Base-by-base conservation (phyloP, 1,140 invertebrate genomes). In the Teleopsis dalmanni region DNA sequence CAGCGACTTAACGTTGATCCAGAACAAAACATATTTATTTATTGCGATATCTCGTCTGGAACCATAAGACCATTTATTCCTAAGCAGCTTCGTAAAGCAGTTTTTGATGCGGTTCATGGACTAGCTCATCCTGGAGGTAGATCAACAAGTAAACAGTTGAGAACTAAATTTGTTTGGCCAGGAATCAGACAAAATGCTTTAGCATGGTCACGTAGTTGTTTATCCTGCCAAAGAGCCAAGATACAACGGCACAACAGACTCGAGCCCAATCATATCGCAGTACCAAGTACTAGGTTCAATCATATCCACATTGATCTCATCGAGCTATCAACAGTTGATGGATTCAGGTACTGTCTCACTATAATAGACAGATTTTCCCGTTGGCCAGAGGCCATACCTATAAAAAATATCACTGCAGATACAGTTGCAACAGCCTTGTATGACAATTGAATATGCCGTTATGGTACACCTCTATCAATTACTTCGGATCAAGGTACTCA, bases 221-320 rank as follows among this genome's bases (percentile, higher is more conserved):
- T 60, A 4, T 13, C 46, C 4, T 67, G 64, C 38, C 62, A 72
- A 53, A 38, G 44, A 35, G 8, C 52, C 6, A 71, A 72, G 47
- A 54, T 71, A n/a, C 25, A 46, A 31, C 33, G 26, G 3, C 50
- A 47, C 35, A 42, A 27, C 16, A 42, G 10, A 47, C 14, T 18
- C 4, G 11, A 16, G 11, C n/a, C 35, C 10, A 11, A 35, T 11
- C 4, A 47, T 3, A 27, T 41, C 21, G 26, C 8, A 31, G 16
- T 31, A 11, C 34, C 41, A 25, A 36, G 47, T 26, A 9, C 4
- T 19, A 25, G 52, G 8, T 62, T 60, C 31, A 40, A 55, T 3
- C 67, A 75, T 46, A 52, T 78, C 0, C 71, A 79, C 54, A 51
- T 78, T 0, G 77, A 79, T 55, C 58, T 79, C 1, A 58, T 79